phyloP scores from a whole-genome alignment of 2,797 vertebrate genomes.

The Dipus sagitta region DNA sequence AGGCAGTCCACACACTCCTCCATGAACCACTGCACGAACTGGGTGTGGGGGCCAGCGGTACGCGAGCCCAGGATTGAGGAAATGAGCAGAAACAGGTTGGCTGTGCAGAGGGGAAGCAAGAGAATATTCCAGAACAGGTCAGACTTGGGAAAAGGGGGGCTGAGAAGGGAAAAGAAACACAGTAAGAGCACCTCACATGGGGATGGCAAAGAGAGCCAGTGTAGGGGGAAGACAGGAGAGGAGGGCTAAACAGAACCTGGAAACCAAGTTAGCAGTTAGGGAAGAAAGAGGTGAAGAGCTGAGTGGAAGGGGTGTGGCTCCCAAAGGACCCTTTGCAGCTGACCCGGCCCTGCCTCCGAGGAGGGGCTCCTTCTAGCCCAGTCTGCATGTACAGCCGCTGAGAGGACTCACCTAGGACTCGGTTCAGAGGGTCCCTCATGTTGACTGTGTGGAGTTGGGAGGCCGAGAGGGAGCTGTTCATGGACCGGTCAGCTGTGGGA shows the following conservation, averaged over 20 bases:
- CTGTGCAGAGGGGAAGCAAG: constrained; percentile 80
- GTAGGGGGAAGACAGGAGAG: not conserved
- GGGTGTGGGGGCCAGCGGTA: constrained; percentile 96
- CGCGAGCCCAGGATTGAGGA: constrained; percentile 96
- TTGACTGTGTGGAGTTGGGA: constrained; percentile 98
- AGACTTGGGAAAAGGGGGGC: not conserved
- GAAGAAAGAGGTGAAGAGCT: too few species aligned
- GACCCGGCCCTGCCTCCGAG: not conserved
- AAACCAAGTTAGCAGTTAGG: not conserved
- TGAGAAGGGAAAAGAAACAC: not conserved
- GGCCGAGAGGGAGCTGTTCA: constrained; percentile 97
- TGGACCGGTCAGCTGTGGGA: constrained; percentile 93
- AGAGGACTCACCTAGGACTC: constrained; percentile 93
- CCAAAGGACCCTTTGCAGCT: not conserved
- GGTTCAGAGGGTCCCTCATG: constrained; percentile 97
- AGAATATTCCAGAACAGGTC: rapidly evolving
- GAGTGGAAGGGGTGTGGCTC: rapidly evolving
- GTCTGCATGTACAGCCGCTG: rapidly evolving
- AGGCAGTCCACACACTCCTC: constrained; percentile 97
- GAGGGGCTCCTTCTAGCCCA: not conserved
- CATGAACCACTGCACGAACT: constrained; percentile 99
- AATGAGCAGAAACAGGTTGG: constrained; percentile 97
- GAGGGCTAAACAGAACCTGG: not conserved
- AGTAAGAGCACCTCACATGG: not conserved
- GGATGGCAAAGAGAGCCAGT: not conserved